Percentiles rank a stretch among this genome's conserved stretches.
phyloP scores from a whole-genome alignment of 2,113 vertebrate genomes.

The Rhynchomys soricoides region DNA sequence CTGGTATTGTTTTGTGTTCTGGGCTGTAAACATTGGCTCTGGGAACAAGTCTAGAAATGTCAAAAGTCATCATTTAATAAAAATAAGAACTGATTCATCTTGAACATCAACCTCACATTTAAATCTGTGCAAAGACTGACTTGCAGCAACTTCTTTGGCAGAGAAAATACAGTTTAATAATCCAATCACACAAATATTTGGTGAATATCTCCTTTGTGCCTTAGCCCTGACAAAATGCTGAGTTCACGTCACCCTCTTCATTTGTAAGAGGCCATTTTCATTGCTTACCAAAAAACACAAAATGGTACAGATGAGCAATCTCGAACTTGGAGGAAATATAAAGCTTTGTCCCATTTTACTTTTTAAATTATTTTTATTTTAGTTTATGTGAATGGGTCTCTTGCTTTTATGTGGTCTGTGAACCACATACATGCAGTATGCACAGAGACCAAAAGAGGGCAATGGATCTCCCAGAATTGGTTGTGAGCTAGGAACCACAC shows the following conservation, averaged over 20 bases:
- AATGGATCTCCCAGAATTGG: not conserved
- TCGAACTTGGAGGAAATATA: not conserved
- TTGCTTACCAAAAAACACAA: constrained; percentile 50
- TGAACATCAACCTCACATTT: constrained; percentile 65
- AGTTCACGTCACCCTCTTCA: not conserved
- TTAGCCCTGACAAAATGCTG: constrained; percentile 51
- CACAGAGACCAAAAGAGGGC: too few species aligned
- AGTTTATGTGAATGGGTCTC: not conserved
- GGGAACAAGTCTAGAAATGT: constrained; percentile 80
- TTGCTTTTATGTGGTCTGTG: not conserved
- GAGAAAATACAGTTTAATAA: constrained; percentile 58
- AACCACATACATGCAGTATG: not conserved
- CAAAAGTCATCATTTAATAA: constrained; percentile 80
- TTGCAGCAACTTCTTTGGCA: constrained; percentile 38
- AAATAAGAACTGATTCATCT: constrained; percentile 73
- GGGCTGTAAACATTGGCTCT: constrained; percentile 66
- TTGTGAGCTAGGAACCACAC: not conserved
- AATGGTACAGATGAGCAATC: constrained; percentile 4
- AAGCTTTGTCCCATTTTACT: not conserved
- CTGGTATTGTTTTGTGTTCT: constrained; percentile 55
- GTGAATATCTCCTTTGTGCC: constrained; percentile 62
- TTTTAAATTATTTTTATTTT: not conserved
- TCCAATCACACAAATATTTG: constrained; percentile 42
- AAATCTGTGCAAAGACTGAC: constrained; percentile 26
- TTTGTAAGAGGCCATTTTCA: constrained; percentile 1